Conservation (phyloP, 2,113 vertebrate species). For the Paracanthobrama guichenoti region DNA sequence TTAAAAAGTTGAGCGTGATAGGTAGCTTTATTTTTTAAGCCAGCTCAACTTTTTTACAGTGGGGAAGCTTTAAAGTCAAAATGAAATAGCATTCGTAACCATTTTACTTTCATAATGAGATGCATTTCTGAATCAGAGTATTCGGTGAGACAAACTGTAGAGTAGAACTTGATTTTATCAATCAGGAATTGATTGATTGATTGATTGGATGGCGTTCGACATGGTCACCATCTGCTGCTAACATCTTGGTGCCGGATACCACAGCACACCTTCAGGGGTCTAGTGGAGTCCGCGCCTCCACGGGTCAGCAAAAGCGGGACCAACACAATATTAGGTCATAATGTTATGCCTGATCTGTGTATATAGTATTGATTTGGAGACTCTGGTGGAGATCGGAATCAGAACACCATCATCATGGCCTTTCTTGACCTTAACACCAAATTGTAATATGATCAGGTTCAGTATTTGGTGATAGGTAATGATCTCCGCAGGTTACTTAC, state of each 20-base stretch:
- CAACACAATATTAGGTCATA: too few species aligned
- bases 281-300: too few species aligned
- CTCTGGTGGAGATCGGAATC: not conserved
- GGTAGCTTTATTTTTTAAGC: too few species aligned
- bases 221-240: too few species aligned
- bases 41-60: too few species aligned
- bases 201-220: too few species aligned
- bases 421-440: not conserved
- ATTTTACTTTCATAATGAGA: not conserved
- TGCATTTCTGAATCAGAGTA: not conserved
- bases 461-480: not conserved
- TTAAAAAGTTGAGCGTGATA: too few species aligned
- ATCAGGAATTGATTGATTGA: not conserved
- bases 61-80: not conserved
- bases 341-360: not conserved
- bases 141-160: not conserved
- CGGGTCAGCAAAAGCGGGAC: too few species aligned
- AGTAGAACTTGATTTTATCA: not conserved
- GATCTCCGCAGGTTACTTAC: conserved; percentile 76
- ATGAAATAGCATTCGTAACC: not conserved
- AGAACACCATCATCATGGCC: not conserved
- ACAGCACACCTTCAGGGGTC: too few species aligned
- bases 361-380: not conserved
- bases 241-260: too few species aligned
- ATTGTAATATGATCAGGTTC: not conserved